Evolutionary conservation across 2,888 invertebrate species (phyloP), one percentile per base, ranked within the genome.

Genomic region (Chrysina gloriosa): DNA sequence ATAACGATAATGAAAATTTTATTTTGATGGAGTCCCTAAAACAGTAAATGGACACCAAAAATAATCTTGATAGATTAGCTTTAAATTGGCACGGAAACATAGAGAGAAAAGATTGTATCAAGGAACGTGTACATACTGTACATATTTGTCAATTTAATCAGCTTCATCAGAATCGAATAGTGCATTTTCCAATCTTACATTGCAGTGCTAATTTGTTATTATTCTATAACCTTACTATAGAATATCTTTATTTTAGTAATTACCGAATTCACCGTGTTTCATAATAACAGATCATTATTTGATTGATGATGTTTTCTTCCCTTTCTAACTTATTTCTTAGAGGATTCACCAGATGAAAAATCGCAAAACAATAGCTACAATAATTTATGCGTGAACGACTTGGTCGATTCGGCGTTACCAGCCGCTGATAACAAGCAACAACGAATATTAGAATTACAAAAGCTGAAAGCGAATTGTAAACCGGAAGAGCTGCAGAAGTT

Each of bases 381-480:
- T 68, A 81, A 81, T 63, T 76, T 87, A 6, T 89, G 89, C 76
- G 88, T 88, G 75, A 89, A 85, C 56, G 89, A 89, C 76, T 85
- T 90, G 42, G 91, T 91, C 5, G 91, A 92, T 80, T 90, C 92
- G 0, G 87, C 90, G 0, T 80, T 90, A 56, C 91, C 92, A 2
- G 87, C 89, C 0, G 83, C 85, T n/a, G 89, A 90, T 80, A 88
- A 89, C 73, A 87, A 89, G 58, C 90, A 90, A 77, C 87, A 88
- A 79, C 85, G 89, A 73, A 86, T 90, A 52, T 87, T 89, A 9
- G 91, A 92, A 77, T 79, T 92, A 73, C 91, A 92, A 77, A 89
- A 88, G 85, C 87, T 85, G 77, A 92, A 89, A 79, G 92, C 93
- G 7, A 92, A 92, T 71, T 94, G 94, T 79, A 92, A 92, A 77